Evolutionary conservation across 1,140 invertebrate genomes (phyloP), one percentile per base, ranked within the genome.

Genomic region (Nylanderia fulva): DNA sequence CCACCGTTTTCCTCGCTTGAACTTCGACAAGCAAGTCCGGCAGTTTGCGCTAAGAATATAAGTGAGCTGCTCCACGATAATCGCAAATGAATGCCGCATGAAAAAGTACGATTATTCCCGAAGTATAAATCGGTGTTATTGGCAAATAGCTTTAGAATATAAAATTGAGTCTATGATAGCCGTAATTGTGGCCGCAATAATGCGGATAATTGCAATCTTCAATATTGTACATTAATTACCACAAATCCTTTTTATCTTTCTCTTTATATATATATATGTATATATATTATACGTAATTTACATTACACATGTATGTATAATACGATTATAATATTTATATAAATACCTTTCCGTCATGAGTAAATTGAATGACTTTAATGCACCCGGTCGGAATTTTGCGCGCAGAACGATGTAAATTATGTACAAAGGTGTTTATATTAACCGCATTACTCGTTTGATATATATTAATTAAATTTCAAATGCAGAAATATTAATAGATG

Each of bases 331-430:
- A 21, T 45, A 80, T 58, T 80, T 54, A 29, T 68, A 29, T 7
- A 29, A 48, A 27, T 45, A 4, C 13, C 2, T 45, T 21, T 36
- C 7, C 15, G 15, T 48, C 15, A 48, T 13, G n/a, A 66, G 6
- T n/a, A 58, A 45, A 82, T 58, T 29, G 52, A 71, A 82, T 42
- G 52, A 33, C 71, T 29, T 71, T 52, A 71, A 71, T 69, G 15
- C 27, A 27, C 24, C 9, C 64, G 39, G 18, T 71, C 6, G 13
- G 29, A 69, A 69, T 80, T 69, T 69, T 54, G 8, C 42, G 3
- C 11, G 18, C n/a, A 45, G 18, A 42, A 76, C 1, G 39, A 45
- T 21, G 13, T 36, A 33, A 72, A 82, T 79, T 68, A 68, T 45
- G 36, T 39, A 56, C 33, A 54, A 39, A 54, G 9, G 8, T 58